Conservation (phyloP, 2,888 invertebrate genomes). For the Coremacera marginata region DNA sequence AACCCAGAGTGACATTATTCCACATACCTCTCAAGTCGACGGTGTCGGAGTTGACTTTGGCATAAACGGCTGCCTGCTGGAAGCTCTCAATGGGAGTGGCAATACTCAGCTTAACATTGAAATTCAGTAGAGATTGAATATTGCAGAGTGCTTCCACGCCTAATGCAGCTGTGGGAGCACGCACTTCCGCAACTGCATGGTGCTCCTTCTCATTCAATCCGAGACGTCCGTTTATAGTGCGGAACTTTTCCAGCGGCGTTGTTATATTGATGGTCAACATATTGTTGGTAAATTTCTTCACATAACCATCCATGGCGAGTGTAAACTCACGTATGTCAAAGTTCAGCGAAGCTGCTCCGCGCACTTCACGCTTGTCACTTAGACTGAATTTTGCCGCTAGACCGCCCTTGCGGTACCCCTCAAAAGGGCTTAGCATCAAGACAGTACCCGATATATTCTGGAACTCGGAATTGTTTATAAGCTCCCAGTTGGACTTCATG, state of each 20-base stretch:
- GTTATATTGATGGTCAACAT: conserved; percentile 82
- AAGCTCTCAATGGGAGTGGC: conserved; percentile 82
- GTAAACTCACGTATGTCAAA: conserved; percentile 79
- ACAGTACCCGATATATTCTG: conserved; percentile 75
- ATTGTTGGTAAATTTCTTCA: conserved; percentile 80
- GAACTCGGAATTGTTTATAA: conserved; percentile 72
- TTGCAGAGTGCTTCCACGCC: conserved; percentile 78
- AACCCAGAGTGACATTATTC: conserved; percentile 81
- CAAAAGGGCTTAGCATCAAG: conserved; percentile 76
- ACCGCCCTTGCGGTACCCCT: conserved; percentile 78
- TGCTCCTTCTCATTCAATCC: conserved; percentile 79
- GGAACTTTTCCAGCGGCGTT: conserved; percentile 78
- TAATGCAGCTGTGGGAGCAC: conserved; percentile 77
- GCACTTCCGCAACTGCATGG: conserved; percentile 81
- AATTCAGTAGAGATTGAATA: conserved; percentile 75
- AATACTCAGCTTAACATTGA: conserved; percentile 80
- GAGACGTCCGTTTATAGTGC: conserved; percentile 76
- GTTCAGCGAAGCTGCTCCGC: conserved; percentile 79
- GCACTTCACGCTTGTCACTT: conserved; percentile 75
- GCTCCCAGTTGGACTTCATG: conserved; percentile 79
- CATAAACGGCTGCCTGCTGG: conserved; percentile 76
- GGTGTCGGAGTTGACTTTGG: conserved; percentile 77
- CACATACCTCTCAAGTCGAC: conserved; percentile 83
- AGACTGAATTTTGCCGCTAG: conserved; percentile 77
- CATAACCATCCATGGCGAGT: conserved; percentile 77